A percentile compares a stretch with the other conserved stretches of the same genome.
Conservation (phyloP, 2,888 invertebrate species). For the Ischnus inquisitorius region DNA sequence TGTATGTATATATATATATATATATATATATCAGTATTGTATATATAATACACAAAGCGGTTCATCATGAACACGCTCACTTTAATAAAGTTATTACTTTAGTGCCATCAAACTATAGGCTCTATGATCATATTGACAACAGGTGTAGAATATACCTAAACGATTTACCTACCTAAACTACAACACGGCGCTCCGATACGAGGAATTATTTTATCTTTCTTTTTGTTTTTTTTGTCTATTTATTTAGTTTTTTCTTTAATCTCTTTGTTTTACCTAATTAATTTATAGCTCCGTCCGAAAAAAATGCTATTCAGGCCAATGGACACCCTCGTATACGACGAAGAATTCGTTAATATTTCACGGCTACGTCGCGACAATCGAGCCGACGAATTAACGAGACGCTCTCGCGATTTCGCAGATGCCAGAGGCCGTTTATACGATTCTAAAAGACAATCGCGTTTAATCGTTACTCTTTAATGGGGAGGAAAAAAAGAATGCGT, state of each 20-base stretch:
- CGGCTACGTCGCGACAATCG: slow-evolving; percentile 5
- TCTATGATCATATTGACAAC: slow-evolving; percentile 84
- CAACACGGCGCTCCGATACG: slow-evolving; percentile 71
- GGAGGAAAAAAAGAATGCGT: neutral
- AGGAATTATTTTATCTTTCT: slow-evolving; percentile 52
- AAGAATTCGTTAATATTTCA: slow-evolving; percentile 10
- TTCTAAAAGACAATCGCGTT: slow-evolving; percentile 11
- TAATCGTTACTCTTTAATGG: neutral
- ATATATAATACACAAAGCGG: slow-evolving; percentile 77
- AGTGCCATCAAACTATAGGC: slow-evolving; percentile 79
- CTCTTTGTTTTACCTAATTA: slow-evolving; percentile 19
- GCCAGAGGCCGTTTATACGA: slow-evolving; percentile 17
- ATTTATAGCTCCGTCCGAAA: slow-evolving; percentile 15
- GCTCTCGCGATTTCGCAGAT: slow-evolving; percentile 26
- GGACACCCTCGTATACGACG: slow-evolving; percentile 55
- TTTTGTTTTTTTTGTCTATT: slow-evolving; percentile 25
- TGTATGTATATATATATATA: slow-evolving; percentile 49
- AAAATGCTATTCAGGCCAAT: slow-evolving; percentile 60
- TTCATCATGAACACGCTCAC: slow-evolving; percentile 75
- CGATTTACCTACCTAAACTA: slow-evolving; percentile 81
- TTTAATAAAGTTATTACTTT: slow-evolving; percentile 79
- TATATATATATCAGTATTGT: slow-evolving; percentile 48
- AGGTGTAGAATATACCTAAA: slow-evolving; percentile 81
- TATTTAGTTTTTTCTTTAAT: slow-evolving; percentile 39
- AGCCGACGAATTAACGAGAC: slow-evolving; percentile 39